Conservation (phyloP, 2,888 invertebrate genomes). For the Cheilosia scutellata region DNA sequence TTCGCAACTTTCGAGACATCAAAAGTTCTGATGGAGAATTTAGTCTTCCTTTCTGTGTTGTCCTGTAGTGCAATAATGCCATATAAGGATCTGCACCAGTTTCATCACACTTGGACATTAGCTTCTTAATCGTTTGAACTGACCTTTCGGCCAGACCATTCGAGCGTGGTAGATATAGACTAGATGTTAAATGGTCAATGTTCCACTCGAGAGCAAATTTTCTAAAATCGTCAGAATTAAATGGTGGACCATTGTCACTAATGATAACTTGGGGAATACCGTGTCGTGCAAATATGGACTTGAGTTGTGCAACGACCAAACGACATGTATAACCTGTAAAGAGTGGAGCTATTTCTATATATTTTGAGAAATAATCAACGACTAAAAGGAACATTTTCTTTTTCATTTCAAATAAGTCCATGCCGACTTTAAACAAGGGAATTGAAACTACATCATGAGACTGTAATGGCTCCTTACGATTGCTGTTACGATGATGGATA, state of each 20-base stretch:
- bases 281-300: slow-evolving; percentile 25
- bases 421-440: not conserved
- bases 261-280: slow-evolving; percentile 46
- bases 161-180: slow-evolving; percentile 63
- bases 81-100: slow-evolving; percentile 24
- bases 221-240: slow-evolving; percentile 23
- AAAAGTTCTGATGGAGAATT: slow-evolving; percentile 55
- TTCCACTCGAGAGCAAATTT: slow-evolving; percentile 51
- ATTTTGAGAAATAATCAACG: too few species aligned
- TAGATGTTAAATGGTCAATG: slow-evolving; percentile 61
- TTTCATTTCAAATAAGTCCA: not conserved
- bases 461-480: not conserved
- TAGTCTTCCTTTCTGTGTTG: slow-evolving; percentile 21
- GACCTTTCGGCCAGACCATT: slow-evolving; percentile 68
- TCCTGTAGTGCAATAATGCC: slow-evolving; percentile 26
- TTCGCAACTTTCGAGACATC: slow-evolving; percentile 56
- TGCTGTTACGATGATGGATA: not conserved
- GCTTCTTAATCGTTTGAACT: slow-evolving; percentile 55
- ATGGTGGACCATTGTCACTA: slow-evolving; percentile 60
- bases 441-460: not conserved
- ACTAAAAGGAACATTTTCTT: not conserved
- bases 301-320: not conserved
- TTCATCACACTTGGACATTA: slow-evolving; percentile 36
- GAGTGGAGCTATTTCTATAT: not conserved
- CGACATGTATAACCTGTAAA: not conserved